Conservation (phyloP, 2,888 invertebrate genomes). For the Cheilosia vulpina region DNA sequence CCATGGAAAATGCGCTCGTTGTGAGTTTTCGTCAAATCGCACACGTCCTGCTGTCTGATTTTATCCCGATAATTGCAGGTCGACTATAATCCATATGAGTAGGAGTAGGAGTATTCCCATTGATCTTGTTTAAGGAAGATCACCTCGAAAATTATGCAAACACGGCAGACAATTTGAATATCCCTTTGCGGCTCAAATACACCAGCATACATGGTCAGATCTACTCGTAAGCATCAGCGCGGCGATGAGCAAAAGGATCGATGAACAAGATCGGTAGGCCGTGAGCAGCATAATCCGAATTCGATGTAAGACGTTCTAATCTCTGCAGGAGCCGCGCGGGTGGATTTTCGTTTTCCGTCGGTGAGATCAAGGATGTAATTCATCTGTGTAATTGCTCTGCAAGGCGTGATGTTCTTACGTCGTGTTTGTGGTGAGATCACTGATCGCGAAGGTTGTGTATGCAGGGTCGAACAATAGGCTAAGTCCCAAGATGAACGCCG, state of each 20-base stretch:
- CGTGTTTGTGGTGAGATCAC: conserved; percentile 49
- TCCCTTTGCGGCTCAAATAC: neutral
- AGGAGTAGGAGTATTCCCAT: neutral
- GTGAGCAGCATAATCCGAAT: conserved; percentile 55
- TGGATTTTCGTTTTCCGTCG: conserved; percentile 23
- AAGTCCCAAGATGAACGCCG: conserved; percentile 39
- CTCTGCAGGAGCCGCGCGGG: conserved; percentile 1
- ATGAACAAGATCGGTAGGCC: conserved; percentile 53
- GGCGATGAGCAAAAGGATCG: conserved; percentile 42
- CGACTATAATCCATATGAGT: neutral
- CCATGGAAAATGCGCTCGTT: neutral
- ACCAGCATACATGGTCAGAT: conserved; percentile 29
- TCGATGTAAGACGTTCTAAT: conserved; percentile 33
- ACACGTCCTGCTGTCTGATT: neutral
- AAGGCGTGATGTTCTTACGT: conserved; percentile 59
- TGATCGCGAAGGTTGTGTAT: conserved; percentile 43
- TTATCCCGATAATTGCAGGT: conserved; percentile 52
- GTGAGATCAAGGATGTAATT: conserved; percentile 50
- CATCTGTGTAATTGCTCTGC: conserved; percentile 40
- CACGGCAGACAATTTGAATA: conserved; percentile 41
- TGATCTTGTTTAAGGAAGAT: conserved; percentile 35
- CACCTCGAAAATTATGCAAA: conserved; percentile 60
- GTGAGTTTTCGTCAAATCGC: neutral
- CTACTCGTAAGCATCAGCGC: conserved; percentile 48
- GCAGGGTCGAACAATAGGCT: conserved; percentile 28